A percentile compares a stretch with the other conserved stretches of the same genome.
These are phyloP conservation scores for Indri indri DNA, from an alignment of 2,113 vertebrate genomes.

Conservation along the genomic window DNA sequence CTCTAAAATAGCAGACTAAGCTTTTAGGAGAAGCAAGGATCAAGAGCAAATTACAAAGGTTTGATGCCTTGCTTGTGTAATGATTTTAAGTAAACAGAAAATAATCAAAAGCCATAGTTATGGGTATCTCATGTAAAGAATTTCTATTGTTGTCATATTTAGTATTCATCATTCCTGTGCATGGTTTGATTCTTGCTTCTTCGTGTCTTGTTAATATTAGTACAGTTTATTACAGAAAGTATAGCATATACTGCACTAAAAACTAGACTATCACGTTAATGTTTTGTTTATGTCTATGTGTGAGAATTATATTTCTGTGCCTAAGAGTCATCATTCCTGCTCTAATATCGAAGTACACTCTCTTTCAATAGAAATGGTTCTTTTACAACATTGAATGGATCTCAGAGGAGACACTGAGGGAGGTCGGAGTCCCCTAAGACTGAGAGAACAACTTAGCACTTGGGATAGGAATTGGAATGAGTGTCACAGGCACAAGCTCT, in stretches of 20 bases:
- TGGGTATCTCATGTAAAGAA: neutral
- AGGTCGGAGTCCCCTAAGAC: neutral
- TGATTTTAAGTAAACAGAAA: conserved; percentile 1
- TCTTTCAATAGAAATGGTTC: neutral
- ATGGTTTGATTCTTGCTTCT: neutral
- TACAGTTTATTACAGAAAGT: neutral
- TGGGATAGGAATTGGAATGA: neutral
- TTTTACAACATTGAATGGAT: neutral
- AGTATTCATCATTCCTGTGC: neutral
- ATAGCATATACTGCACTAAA: neutral
- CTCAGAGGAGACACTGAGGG: neutral
- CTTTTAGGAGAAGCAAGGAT: neutral
- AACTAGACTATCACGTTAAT: neutral
- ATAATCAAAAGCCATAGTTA: neutral
- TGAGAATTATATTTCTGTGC: neutral
- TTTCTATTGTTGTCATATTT: neutral
- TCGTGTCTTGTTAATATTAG: neutral
- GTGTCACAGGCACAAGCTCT: neutral
- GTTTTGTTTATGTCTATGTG: neutral
- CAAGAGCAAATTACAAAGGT: neutral
- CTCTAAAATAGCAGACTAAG: neutral
- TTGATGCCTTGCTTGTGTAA: neutral
- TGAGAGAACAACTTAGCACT: neutral
- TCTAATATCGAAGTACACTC: neutral
- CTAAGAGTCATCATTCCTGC: neutral